A percentile compares a stretch with the other conserved stretches of the same genome.
These are phyloP conservation scores for Nymphalis io DNA, from an alignment of 1,140 invertebrate species.

Conservation along the genomic window DNA sequence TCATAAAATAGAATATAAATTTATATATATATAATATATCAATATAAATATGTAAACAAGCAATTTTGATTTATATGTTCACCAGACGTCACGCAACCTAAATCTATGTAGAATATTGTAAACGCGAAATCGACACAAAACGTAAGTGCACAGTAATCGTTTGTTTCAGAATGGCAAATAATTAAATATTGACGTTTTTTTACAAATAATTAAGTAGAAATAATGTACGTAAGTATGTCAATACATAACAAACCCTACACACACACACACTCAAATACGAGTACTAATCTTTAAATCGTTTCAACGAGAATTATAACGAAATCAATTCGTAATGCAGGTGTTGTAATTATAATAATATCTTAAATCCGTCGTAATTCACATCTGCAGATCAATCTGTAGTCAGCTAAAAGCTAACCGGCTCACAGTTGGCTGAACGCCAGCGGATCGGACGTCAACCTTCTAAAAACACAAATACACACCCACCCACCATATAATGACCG, in stretches of 20 bases:
- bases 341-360: neutral
- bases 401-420: constrained; percentile 39
- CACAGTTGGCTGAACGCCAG: constrained; percentile 55
- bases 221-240: too few species aligned
- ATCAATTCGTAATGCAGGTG: neutral
- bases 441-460: constrained; percentile 58
- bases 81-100: neutral
- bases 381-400: constrained; percentile 2
- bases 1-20: too few species aligned
- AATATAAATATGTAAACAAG: too few species aligned
- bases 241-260: too few species aligned
- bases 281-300: neutral
- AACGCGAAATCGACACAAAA: neutral
- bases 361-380: constrained; percentile 1
- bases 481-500: constrained; percentile 16
- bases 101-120: neutral
- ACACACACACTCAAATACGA: neutral
- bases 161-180: too few species aligned
- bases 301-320: neutral
- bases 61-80: neutral
- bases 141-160: too few species aligned
- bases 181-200: too few species aligned
- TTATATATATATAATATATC: too few species aligned
- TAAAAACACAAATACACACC: constrained; percentile 17
- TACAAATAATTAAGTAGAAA: too few species aligned